Conservation (phyloP, 2,797 vertebrate species). For the Lagorchestes hirsutus region DNA sequence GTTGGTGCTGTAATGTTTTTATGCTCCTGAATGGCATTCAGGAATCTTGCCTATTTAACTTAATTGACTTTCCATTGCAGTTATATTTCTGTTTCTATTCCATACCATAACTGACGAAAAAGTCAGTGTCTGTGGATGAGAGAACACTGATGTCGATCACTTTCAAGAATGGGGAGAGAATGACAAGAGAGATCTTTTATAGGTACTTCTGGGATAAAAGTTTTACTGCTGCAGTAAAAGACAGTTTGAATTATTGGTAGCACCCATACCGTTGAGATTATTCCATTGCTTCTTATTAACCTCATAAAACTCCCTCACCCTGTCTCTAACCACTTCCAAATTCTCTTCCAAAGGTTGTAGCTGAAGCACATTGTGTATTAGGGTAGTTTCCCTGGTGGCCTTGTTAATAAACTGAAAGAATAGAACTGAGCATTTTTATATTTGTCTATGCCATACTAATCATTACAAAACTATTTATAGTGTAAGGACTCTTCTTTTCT, state of each 20-base stretch:
- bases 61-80: conserved; percentile 11
- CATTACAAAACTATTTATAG: background rate
- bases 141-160: background rate
- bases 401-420: conserved; percentile 49
- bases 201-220: conserved; percentile 25
- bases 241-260: conserved; percentile 23
- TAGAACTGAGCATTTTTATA: background rate
- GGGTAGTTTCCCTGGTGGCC: conserved; percentile 50
- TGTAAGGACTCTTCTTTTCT: background rate
- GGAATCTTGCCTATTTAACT: conserved; percentile 20
- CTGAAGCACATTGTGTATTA: background rate
- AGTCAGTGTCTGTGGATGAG: background rate
- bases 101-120: background rate
- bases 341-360: conserved; percentile 41
- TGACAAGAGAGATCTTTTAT: conserved; percentile 20
- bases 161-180: background rate
- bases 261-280: background rate
- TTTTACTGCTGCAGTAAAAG: conserved; percentile 21
- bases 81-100: conserved; percentile 16
- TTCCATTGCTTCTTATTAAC: conserved; percentile 55
- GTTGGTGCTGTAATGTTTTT: conserved; percentile 35
- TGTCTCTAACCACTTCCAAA: conserved; percentile 22
- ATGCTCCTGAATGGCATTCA: conserved; percentile 42
- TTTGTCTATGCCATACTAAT: background rate
- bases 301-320: conserved; percentile 3